Percentiles rank a stretch among this genome's conserved stretches.
Conservation (phyloP, 2,888 invertebrate species). For the Sphaerophoria taeniata region DNA sequence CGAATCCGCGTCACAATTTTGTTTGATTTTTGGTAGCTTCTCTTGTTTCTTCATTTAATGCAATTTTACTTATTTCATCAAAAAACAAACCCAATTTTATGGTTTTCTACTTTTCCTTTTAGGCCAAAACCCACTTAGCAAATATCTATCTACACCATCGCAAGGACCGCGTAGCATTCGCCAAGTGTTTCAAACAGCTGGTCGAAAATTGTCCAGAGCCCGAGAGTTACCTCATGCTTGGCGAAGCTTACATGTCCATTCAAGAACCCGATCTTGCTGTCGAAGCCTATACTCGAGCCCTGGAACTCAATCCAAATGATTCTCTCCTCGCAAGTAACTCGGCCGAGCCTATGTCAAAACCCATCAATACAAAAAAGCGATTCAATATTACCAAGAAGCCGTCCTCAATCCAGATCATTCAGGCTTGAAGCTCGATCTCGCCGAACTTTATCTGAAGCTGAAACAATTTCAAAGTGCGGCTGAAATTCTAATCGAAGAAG, state of each 20-base stretch:
- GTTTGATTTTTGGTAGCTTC: too few species aligned
- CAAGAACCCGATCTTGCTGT: constrained; percentile 92
- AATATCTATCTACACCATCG: constrained; percentile 94
- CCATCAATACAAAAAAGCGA: constrained; percentile 95
- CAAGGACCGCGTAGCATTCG: constrained; percentile 93
- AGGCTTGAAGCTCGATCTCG: constrained; percentile 90
- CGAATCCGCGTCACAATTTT: too few species aligned
- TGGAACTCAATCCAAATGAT: constrained; percentile 92
- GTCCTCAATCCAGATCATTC: constrained; percentile 87
- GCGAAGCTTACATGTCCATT: constrained; percentile 97
- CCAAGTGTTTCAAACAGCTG: constrained; percentile 92
- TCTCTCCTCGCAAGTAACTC: constrained; percentile 90
- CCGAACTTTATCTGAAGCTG: constrained; percentile 93
- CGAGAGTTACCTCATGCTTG: constrained; percentile 92
- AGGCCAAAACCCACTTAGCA: constrained; percentile 92
- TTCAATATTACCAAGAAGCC: constrained; percentile 94
- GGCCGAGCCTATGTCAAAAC: constrained; percentile 95
- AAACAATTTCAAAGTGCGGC: constrained; percentile 95
- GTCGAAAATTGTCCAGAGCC: constrained; percentile 89
- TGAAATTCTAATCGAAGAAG: constrained; percentile 88
- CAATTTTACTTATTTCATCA: too few species aligned
- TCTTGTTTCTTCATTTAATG: too few species aligned
- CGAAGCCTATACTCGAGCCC: constrained; percentile 93
- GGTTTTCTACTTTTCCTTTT: background rate
- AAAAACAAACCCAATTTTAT: too few species aligned